Evolutionary conservation across 2,888 invertebrate species (phyloP).

Genomic region (Ochropacha duplaris): DNA sequence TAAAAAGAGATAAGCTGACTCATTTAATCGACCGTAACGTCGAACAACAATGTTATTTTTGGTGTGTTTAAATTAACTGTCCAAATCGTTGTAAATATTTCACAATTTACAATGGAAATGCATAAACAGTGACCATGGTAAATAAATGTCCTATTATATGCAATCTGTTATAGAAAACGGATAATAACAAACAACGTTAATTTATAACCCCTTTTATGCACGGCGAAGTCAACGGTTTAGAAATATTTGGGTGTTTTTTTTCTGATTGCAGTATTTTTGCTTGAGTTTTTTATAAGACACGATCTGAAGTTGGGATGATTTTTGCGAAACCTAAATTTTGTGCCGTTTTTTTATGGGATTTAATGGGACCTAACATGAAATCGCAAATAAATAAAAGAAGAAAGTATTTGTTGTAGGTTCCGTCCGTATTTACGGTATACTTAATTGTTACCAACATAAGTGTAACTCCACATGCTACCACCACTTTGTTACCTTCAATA

Average conservation of each 20-base stretch:
- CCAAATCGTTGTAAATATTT: slow-evolving; percentile 14
- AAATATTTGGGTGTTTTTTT: not conserved
- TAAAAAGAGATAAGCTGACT: slow-evolving; percentile 38
- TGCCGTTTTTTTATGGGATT: no score
- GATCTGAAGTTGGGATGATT: no score
- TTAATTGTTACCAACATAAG: no score
- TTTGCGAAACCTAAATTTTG: no score
- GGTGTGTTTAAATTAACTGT: slow-evolving; percentile 20
- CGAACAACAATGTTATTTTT: slow-evolving; percentile 43
- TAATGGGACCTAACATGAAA: no score
- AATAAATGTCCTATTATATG: not conserved
- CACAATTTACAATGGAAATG: slow-evolving; percentile 2
- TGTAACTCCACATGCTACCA: not conserved
- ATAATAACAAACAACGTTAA: not conserved
- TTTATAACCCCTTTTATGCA: not conserved
- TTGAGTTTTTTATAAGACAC: no score
- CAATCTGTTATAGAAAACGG: not conserved
- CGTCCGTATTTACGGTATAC: no score
- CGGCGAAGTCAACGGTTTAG: not conserved
- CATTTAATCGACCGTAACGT: slow-evolving; percentile 37
- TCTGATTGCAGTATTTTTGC: no score
- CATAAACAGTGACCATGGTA: slow-evolving; percentile 1
- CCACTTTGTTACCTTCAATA: not conserved
- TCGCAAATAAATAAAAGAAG: no score
- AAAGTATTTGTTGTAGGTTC: no score